Evolutionary conservation across 2,888 invertebrate species (phyloP).

Genomic region (Hyposoter didymator): DNA sequence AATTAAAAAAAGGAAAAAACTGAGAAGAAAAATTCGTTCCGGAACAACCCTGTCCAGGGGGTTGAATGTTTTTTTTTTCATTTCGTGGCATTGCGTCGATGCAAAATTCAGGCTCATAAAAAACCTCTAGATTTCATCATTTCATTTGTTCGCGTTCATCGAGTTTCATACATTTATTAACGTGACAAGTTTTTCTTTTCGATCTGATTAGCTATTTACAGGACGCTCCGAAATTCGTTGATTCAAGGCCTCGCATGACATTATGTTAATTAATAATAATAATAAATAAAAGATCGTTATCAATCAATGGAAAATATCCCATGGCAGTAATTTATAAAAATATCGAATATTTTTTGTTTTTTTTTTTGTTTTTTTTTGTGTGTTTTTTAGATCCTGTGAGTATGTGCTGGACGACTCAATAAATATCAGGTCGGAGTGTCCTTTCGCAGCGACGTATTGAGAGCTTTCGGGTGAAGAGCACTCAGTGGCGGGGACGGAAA

Average conservation of each 20-base stretch:
- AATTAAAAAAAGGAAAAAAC: too few species aligned
- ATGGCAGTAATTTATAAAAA: slow-evolving; percentile 40
- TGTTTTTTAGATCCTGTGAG: not conserved
- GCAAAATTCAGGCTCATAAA: too few species aligned
- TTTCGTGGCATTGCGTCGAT: too few species aligned
- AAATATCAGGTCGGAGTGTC: slow-evolving; percentile 39
- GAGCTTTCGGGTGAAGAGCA: slow-evolving; percentile 17
- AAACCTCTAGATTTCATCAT: not conserved
- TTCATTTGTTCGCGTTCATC: not conserved
- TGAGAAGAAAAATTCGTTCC: too few species aligned
- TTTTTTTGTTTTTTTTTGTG: not conserved
- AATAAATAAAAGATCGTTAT: slow-evolving; percentile 19
- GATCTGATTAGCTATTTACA: not conserved
- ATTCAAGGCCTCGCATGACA: slow-evolving; percentile 25
- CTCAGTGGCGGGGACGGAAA: slow-evolving; percentile 68
- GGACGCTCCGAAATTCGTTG: not conserved
- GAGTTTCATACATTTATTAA: not conserved
- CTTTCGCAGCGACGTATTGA: slow-evolving; percentile 39
- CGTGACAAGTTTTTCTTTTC: not conserved
- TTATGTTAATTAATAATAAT: slow-evolving; percentile 4
- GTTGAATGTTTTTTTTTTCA: too few species aligned
- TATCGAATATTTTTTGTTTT: slow-evolving; percentile 38
- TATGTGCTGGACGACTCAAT: not conserved
- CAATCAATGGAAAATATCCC: slow-evolving; percentile 7
- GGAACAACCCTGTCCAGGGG: too few species aligned